phyloP scores from a whole-genome alignment of 2,888 invertebrate genomes.

The Diaperis boleti region DNA sequence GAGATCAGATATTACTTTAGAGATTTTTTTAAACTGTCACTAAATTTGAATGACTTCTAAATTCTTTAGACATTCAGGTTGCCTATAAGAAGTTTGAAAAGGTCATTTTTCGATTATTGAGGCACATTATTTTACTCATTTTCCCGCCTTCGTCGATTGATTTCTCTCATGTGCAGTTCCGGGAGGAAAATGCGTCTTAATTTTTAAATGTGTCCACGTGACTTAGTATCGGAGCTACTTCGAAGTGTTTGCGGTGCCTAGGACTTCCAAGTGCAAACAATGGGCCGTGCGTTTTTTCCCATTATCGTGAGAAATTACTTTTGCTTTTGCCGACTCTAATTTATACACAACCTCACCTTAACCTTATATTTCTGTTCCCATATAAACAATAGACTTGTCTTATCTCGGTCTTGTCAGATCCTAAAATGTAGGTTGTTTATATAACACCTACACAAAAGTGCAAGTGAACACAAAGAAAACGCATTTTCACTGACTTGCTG shows the following conservation, averaged over 20 bases:
- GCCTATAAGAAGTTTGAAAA: too few relatives aligned
- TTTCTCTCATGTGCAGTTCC: too few relatives aligned
- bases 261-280: slow-evolving; percentile 30
- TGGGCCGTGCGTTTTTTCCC: slow-evolving; percentile 32
- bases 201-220: slow-evolving; percentile 4
- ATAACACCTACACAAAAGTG: slow-evolving; percentile 45
- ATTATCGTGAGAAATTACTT: slow-evolving; percentile 43
- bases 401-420: slow-evolving; percentile 50
- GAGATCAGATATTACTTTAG: too few relatives aligned
- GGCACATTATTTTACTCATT: too few relatives aligned
- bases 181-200: slow-evolving; percentile 8
- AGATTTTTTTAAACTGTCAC: too few relatives aligned
- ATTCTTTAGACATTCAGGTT: too few relatives aligned
- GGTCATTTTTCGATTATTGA: too few relatives aligned
- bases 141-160: too few relatives aligned
- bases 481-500: slow-evolving; percentile 24
- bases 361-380: slow-evolving; percentile 64
- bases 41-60: too few relatives aligned
- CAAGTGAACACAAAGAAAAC: slow-evolving; percentile 32
- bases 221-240: slow-evolving; percentile 14
- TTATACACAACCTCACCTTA: slow-evolving; percentile 58
- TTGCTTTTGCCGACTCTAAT: slow-evolving; percentile 46
- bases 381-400: slow-evolving; percentile 55
- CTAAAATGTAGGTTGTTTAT: slow-evolving; percentile 54
- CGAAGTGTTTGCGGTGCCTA: slow-evolving; percentile 20